phyloP scores from a whole-genome alignment of 2,888 invertebrate genomes.

The Lepetodrilus schrolli region DNA sequence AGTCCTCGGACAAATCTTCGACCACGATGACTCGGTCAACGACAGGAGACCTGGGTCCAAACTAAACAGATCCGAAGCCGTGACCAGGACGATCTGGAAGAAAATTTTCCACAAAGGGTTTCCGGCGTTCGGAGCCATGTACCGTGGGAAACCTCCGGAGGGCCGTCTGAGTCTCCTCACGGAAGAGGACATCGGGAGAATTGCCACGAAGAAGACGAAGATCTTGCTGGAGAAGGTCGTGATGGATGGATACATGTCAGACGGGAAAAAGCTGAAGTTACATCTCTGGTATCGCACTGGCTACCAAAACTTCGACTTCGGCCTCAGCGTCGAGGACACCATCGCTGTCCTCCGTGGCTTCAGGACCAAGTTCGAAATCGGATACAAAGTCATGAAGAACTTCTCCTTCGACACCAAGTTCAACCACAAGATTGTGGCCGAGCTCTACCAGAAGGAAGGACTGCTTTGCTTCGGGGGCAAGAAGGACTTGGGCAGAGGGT shows the following conservation, averaged over 20 bases:
- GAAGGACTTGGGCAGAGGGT: conserved; percentile 42
- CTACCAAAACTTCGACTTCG: conserved; percentile 46
- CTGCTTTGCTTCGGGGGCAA: conserved; percentile 42
- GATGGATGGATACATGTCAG: conserved; percentile 49
- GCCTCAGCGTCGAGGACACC: conserved; percentile 44
- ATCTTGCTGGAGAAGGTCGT: conserved; percentile 47
- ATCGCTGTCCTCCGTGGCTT: conserved; percentile 44
- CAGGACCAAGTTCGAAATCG: conserved; percentile 38
- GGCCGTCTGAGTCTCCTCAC: conserved; percentile 72
- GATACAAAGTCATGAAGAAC: conserved; percentile 39
- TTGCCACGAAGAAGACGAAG: conserved; percentile 58
- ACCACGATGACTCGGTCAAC: conserved; percentile 77
- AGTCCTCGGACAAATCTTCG: conserved; percentile 69
- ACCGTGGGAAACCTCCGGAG: conserved; percentile 75
- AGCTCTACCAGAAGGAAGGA: conserved; percentile 42
- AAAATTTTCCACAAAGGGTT: conserved; percentile 74
- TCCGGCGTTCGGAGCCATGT: conserved; percentile 76
- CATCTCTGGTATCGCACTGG: conserved; percentile 55
- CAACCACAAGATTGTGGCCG: conserved; percentile 43
- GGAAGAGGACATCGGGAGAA: conserved; percentile 53
- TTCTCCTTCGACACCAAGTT: conserved; percentile 49
- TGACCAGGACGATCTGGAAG: conserved; percentile 75
- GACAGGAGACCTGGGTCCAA: conserved; percentile 76
- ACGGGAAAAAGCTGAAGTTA: conserved; percentile 62
- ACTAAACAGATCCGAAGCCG: conserved; percentile 73